phyloP scores from a whole-genome alignment of 2,113 vertebrate species.

The Nesogale talazaci region DNA sequence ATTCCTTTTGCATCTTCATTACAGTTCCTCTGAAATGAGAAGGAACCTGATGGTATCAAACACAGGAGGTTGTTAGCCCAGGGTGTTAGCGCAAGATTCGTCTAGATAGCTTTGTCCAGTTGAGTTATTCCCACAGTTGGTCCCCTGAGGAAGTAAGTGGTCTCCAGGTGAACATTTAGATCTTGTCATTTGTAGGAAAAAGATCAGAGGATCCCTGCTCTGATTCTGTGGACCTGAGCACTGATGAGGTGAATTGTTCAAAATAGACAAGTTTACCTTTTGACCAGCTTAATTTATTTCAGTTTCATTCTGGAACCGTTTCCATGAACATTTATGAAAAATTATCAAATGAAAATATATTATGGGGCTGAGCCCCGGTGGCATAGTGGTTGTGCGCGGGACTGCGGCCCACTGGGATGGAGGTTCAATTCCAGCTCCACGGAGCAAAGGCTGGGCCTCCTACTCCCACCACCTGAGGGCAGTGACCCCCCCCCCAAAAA shows the following conservation, averaged over 20 bases:
- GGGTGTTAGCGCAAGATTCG: background rate
- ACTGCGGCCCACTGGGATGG: too few species aligned
- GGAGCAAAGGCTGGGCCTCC: too few species aligned
- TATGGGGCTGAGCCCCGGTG: too few species aligned
- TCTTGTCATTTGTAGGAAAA: background rate
- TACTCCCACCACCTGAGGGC: too few species aligned
- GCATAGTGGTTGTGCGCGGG: too few species aligned
- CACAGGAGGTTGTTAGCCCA: background rate
- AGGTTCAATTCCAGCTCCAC: too few species aligned
- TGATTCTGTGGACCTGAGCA: background rate
- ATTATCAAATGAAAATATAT: background rate
- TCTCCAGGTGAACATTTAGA: slow-evolving; percentile 7
- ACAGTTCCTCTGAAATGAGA: background rate
- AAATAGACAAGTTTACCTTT: background rate
- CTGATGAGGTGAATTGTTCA: background rate
- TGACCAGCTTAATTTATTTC: background rate
- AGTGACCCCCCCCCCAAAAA: too few species aligned
- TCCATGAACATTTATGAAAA: slow-evolving; percentile 18
- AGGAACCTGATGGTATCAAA: too few species aligned
- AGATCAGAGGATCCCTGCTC: background rate
- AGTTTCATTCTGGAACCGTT: slow-evolving; percentile 3
- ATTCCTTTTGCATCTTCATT: slow-evolving; percentile 2
- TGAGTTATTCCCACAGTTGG: background rate
- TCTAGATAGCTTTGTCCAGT: background rate
- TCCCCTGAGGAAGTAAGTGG: background rate